Base-by-base conservation (phyloP, 2,113 vertebrate species). In the Galemys pyrenaicus region DNA sequence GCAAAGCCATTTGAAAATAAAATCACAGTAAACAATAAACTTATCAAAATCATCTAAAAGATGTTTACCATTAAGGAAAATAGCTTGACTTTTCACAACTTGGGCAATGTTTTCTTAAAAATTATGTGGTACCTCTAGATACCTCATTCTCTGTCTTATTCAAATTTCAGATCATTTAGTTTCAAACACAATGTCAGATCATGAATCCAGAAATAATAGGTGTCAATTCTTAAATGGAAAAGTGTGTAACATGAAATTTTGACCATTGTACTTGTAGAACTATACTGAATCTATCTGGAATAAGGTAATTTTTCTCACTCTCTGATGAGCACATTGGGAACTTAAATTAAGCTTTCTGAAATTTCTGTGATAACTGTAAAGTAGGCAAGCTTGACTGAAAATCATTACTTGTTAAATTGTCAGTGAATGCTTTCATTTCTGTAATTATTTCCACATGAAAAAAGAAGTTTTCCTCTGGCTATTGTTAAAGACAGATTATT, bases 221-320 rank as follows among this genome's bases (percentile, higher is more conserved):
- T n/a, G 51, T 35, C 37, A 84, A 39, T 74, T 95, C 26, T 65
- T 89, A 54, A 94, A 32, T n/a, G 6, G 70, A 71, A 90, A 89
- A 37, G 1, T 56, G 30, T 24, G 56, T 28, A 56, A n/a, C 39
- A 65, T 54, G 30, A 86, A 89, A 41, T 54, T 41, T 82, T 79
- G 26, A 70, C 20, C 30, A 37, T 41, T 39, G 39, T 39, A 16
- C n/a, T 64, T 81, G 8, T n/a, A 56, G n/a, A 79, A 54, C 22
- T 58, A 2, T 39, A 60, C 15, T 41, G 41, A 70, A 41, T 65
- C 41, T 26, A n/a, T 62, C 54, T 94, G 81, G 24, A 87, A 64
- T 85, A 80, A 79, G 83, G 70, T 32, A 65, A 54, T 70, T 65
- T 35, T 60, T 92, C 64, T 17, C 39, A 56, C 4, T 75, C 41